Evolutionary conservation across 2,888 invertebrate genomes (phyloP).

Genomic region (Caenorhabditis sp.): DNA sequence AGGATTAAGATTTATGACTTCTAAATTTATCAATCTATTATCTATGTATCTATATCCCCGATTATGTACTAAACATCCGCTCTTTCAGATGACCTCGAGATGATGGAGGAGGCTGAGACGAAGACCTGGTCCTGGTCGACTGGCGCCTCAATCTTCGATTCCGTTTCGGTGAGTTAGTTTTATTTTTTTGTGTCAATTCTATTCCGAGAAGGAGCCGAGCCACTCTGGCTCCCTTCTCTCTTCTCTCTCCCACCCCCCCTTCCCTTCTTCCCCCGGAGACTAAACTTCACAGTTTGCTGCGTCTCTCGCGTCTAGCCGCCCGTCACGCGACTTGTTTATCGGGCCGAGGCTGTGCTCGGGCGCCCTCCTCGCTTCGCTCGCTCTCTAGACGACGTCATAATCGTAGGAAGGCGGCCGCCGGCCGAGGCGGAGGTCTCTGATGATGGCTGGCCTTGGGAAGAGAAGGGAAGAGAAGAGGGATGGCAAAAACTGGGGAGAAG

Average conservation of each 20-base stretch:
- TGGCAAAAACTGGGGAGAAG: constrained; percentile 13
- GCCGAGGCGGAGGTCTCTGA: constrained; percentile 37
- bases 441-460: constrained; percentile 31
- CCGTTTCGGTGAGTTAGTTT: constrained; percentile 47
- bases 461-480: constrained; percentile 46
- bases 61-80: no score
- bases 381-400: constrained; percentile 49
- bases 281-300: constrained; percentile 52
- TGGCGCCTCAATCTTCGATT: constrained; percentile 62
- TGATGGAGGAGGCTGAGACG: constrained; percentile 42
- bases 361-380: constrained; percentile 29
- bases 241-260: background rate
- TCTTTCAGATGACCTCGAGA: constrained; percentile 57
- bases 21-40: no score
- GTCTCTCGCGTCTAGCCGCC: constrained; percentile 16
- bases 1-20: background rate
- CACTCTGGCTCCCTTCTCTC: background rate
- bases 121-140: constrained; percentile 63
- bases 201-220: no score
- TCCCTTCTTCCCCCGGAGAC: constrained; percentile 28
- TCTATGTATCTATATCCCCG: background rate
- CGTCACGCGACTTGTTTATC: constrained; percentile 56
- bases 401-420: constrained; percentile 27
- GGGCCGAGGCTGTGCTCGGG: constrained; percentile 29
- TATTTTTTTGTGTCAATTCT: constrained; percentile 18